phyloP scores from a whole-genome alignment of 2,113 vertebrate genomes.

The Psephotus haematonotus region DNA sequence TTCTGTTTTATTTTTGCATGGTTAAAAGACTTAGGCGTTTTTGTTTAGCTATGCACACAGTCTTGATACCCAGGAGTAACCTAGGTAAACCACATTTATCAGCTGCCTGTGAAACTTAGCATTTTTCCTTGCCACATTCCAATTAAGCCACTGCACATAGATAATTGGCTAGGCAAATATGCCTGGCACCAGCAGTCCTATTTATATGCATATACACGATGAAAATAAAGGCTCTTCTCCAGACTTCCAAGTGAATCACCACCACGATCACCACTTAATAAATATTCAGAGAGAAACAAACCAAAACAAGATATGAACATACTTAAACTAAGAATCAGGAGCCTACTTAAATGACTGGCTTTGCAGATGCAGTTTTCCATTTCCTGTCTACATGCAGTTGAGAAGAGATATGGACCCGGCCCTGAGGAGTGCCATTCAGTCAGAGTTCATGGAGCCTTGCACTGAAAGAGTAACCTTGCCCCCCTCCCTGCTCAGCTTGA shows the following conservation, averaged over 20 bases:
- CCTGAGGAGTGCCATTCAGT: neutral
- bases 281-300: slow-evolving; percentile 11
- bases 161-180: neutral
- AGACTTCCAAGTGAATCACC: neutral
- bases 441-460: neutral
- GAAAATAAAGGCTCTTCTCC: slow-evolving; percentile 16
- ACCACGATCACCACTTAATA: neutral
- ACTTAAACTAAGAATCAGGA: neutral
- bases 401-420: neutral
- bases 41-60: neutral
- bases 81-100: neutral
- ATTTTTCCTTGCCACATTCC: neutral
- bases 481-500: neutral
- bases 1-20: neutral
- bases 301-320: neutral
- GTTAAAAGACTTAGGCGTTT: neutral
- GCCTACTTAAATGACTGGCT: neutral
- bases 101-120: neutral
- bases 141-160: neutral
- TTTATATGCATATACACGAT: neutral
- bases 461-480: neutral
- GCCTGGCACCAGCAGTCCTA: neutral
- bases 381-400: neutral
- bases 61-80: neutral
- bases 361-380: neutral